Conservation (phyloP, 2,888 invertebrate species). For the Diaphora mendica region DNA sequence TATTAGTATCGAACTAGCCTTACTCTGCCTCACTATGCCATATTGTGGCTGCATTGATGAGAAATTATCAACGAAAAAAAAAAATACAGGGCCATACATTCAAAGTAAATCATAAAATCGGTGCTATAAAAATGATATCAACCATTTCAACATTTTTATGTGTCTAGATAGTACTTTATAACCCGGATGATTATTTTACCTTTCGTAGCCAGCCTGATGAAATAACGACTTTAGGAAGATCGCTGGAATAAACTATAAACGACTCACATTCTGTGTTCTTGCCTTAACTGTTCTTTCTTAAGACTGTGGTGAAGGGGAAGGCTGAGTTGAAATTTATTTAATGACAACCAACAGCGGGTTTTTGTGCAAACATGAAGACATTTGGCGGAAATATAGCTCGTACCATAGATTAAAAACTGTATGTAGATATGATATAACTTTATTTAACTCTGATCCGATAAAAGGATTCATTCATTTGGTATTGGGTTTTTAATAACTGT, state of each 20-base stretch:
- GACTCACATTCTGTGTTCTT: background rate
- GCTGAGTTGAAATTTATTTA: slow-evolving; percentile 43
- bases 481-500: background rate
- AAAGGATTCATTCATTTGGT: background rate
- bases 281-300: slow-evolving; percentile 19
- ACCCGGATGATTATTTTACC: background rate
- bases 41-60: no score
- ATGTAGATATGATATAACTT: background rate
- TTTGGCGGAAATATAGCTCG: slow-evolving; percentile 25
- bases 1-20: no score
- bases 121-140: no score
- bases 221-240: background rate
- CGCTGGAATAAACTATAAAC: background rate
- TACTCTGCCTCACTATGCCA: no score
- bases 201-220: background rate
- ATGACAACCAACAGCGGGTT: slow-evolving; percentile 37
- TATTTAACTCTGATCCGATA: background rate
- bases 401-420: background rate
- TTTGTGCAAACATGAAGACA: slow-evolving; percentile 40
- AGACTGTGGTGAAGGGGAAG: slow-evolving; percentile 29
- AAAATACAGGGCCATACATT: no score
- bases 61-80: no score
- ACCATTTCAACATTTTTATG: no score
- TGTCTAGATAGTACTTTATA: background rate
- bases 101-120: no score